These are phyloP conservation scores for Scelioninae gen. 2 DNA, from an alignment of 2,888 invertebrate species.

Conservation along the genomic window DNA sequence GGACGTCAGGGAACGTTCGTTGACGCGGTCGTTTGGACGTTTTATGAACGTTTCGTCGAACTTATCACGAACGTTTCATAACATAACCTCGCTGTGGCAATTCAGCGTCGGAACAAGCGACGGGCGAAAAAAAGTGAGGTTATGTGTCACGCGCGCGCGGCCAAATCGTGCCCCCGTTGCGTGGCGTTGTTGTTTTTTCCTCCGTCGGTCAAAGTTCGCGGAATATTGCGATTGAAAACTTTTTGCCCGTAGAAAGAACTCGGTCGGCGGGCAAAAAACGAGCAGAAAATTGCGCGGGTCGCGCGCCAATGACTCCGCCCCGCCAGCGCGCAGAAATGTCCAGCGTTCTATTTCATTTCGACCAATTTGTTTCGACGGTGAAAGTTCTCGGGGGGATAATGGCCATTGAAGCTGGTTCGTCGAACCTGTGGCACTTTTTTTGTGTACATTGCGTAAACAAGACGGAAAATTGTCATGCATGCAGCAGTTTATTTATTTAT, in stretches of 20 bases:
- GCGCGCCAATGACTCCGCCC: slow-evolving; percentile 44
- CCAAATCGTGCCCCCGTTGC: too few relatives aligned
- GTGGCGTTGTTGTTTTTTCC: too few relatives aligned
- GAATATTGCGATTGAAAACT: slow-evolving; percentile 16
- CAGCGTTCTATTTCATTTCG: slow-evolving; percentile 53
- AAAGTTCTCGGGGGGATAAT: slow-evolving; percentile 52
- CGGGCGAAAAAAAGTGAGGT: too few relatives aligned
- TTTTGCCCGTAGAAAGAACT: slow-evolving; percentile 30
- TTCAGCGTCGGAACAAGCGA: too few relatives aligned
- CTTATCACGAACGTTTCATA: too few relatives aligned
- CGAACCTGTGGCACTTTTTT: slow-evolving; percentile 20
- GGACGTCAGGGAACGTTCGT: too few relatives aligned
- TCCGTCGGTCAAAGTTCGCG: slow-evolving; percentile 4
- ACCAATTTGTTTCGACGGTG: slow-evolving; percentile 60
- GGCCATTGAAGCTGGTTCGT: slow-evolving; percentile 24
- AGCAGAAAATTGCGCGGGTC: slow-evolving; percentile 37
- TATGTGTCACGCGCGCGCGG: too few relatives aligned
- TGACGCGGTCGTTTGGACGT: too few relatives aligned
- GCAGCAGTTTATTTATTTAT: background rate
- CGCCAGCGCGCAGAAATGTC: slow-evolving; percentile 38
- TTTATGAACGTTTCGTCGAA: too few relatives aligned
- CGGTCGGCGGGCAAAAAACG: slow-evolving; percentile 39
- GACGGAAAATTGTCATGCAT: too few relatives aligned
- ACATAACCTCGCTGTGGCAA: too few relatives aligned
- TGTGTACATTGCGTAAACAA: slow-evolving; percentile 13